Evolutionary conservation across 2,113 vertebrate genomes (phyloP).

Genomic region (Epinephelus fuscoguttatus): DNA sequence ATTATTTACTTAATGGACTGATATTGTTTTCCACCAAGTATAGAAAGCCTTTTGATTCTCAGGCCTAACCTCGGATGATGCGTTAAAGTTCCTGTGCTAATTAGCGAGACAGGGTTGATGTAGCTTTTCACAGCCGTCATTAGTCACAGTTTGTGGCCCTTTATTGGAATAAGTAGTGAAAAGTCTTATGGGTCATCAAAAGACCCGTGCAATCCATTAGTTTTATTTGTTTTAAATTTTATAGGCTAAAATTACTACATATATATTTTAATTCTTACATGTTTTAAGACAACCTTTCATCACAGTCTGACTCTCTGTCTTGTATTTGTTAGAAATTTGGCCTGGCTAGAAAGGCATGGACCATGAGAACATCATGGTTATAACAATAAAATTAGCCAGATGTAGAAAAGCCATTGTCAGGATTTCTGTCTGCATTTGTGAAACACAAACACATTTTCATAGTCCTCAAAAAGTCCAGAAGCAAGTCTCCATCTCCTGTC

Average conservation of each 20-base stretch:
- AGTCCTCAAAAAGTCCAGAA: neutral
- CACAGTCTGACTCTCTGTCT: neutral
- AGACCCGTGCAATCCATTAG: constrained; percentile 2
- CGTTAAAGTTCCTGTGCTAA: constrained; percentile 28
- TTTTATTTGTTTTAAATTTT: neutral
- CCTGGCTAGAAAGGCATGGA: neutral
- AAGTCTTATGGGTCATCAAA: neutral
- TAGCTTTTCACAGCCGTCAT: constrained; percentile 32
- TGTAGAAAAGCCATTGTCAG: neutral
- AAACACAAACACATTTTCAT: neutral
- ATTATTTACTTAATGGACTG: constrained; percentile 61
- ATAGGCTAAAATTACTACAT: neutral
- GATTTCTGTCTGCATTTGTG: constrained; percentile 4
- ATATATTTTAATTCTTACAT: neutral
- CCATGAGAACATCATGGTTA: neutral
- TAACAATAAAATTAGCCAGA: neutral
- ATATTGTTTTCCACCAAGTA: constrained; percentile 33
- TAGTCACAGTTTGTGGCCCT: constrained; percentile 14
- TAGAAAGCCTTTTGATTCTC: constrained; percentile 22
- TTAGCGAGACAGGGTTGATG: constrained; percentile 23
- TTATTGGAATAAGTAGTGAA: neutral
- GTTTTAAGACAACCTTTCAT: neutral
- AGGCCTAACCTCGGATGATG: constrained; percentile 22
- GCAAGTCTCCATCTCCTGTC: neutral
- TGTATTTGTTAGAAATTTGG: neutral